Evolutionary conservation across 2,888 invertebrate genomes (phyloP), one percentile per base, ranked within the genome.

Genomic region (Lobophora halterata): DNA sequence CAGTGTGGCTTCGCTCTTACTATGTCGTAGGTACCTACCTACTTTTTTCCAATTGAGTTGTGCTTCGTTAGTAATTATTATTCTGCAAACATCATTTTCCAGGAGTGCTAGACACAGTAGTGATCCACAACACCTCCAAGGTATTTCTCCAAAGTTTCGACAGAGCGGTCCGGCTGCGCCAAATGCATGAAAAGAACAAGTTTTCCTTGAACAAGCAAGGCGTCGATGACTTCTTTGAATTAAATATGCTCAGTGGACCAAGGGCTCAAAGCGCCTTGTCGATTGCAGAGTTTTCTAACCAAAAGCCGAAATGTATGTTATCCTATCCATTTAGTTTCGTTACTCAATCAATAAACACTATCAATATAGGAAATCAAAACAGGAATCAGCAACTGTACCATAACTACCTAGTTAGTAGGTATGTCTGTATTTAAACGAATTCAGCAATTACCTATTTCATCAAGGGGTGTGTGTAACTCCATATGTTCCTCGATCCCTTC

Each of bases 121-220:
- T 70, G 2, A 88, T 93, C 11, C 88, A 90, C 18, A 89, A 90
- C 18, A 75, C 79, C 0, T 91, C 90, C 0, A 88, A 90, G 59
- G 75, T 72, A 0, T 93, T 93, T 59, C 79, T 93, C 21, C 88
- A 90, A 65, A 85, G 87, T 35, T 91, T 93, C 43, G 90, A 92
- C 58, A 81, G 81, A 29, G 88, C 89, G 16, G 88, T 90, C 23
- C 75, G 87, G 4, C 58, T 87, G n/a, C 73, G 86, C 1, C 85
- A 86, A 39, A 35, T 87, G 31, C 67, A 87, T 14, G 69, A 72
- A 16, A 75, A 70, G 29, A 75, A 87, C 42, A 82, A 76, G 48
- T 42, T 82, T 1, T 48, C 58, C 0, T 44, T 68, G 37, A 64
- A 58, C 2, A 57, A 58, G 1, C 58, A 69, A 10, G 83, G 86